phyloP scores from a whole-genome alignment of 1,140 invertebrate genomes.

The Drosophila pectinifera region DNA sequence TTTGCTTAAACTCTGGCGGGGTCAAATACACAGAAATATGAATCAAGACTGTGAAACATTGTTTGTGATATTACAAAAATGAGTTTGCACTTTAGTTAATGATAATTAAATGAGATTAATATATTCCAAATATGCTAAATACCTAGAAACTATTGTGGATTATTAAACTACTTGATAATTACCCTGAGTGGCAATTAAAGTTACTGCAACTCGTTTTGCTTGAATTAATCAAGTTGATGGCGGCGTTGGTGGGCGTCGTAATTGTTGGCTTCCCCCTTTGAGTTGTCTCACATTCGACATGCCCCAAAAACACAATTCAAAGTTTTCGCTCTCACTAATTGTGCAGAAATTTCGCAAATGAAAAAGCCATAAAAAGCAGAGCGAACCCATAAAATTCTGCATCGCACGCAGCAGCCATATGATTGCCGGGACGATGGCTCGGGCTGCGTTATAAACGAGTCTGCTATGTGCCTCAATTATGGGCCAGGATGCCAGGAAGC shows the following conservation, averaged over 20 bases:
- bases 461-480: conserved; percentile 79
- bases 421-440: conserved; percentile 39
- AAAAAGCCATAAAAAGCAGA: conserved; percentile 56
- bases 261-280: conserved; percentile 8
- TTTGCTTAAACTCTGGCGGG: background rate
- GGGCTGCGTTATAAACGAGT: conserved; percentile 71
- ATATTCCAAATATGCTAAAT: background rate
- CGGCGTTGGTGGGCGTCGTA: background rate
- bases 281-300: conserved; percentile 38
- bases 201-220: background rate
- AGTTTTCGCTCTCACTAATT: conserved; percentile 68
- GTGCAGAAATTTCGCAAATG: conserved; percentile 61
- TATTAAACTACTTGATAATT: background rate
- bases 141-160: background rate
- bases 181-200: conserved; percentile 11
- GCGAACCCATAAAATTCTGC: conserved; percentile 64
- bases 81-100: background rate
- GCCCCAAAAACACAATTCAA: conserved; percentile 74
- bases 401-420: conserved; percentile 46
- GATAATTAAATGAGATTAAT: background rate
- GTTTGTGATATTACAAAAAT: no score
- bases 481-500: conserved; percentile 56
- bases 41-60: background rate
- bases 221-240: conserved; percentile 21
- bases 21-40: conserved; percentile 4